Evolutionary conservation across 2,113 vertebrate species (phyloP).

Genomic region (Pogonocichla stellata): DNA sequence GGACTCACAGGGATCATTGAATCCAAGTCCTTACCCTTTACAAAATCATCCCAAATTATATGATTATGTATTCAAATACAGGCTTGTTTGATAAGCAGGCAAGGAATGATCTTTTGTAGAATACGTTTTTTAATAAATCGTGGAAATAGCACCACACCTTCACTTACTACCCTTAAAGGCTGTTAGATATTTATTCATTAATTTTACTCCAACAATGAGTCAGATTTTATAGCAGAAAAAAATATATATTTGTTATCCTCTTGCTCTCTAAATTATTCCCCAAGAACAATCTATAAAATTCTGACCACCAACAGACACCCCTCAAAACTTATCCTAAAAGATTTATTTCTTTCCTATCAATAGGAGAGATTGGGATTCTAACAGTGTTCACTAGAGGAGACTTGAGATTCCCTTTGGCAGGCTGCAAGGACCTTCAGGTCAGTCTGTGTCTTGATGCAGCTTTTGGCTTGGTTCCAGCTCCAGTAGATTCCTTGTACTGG

Average conservation of each 20-base stretch:
- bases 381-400: background rate
- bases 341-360: background rate
- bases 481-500: background rate
- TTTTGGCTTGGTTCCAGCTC: background rate
- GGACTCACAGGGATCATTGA: background rate
- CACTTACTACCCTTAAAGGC: background rate
- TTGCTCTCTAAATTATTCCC: background rate
- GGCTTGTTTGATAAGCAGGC: background rate
- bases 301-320: background rate
- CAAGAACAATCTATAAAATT: background rate
- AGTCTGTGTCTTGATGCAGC: background rate
- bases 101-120: background rate
- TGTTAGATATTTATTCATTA: background rate
- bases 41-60: background rate
- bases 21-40: background rate
- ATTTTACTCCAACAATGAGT: background rate
- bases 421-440: background rate
- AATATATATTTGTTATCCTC: background rate
- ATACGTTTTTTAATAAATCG: accelerated
- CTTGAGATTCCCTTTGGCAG: background rate
- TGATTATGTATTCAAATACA: background rate
- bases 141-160: background rate
- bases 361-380: background rate
- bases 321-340: background rate
- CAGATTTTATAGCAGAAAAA: background rate